Conservation (phyloP, 2,113 vertebrate species). For the Saguinus midas region DNA sequence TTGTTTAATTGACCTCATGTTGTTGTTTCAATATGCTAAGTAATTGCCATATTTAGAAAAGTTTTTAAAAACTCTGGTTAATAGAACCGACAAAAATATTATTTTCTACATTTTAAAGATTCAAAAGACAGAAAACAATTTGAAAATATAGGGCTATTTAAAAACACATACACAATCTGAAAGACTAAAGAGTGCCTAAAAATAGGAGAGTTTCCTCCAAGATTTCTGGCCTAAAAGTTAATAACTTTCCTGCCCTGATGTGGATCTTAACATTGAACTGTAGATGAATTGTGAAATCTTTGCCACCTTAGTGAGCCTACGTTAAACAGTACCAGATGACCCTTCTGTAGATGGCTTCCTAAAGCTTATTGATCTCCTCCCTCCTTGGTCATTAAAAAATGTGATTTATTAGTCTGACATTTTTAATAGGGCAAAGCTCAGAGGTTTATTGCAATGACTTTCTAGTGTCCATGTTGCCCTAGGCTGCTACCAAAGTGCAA, state of each 20-base stretch:
- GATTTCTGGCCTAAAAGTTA: conserved; percentile 43
- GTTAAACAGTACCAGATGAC: conserved; percentile 74
- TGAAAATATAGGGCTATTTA: neutral
- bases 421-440: conserved; percentile 77
- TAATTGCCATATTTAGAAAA: conserved; percentile 24
- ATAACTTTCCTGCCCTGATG: neutral
- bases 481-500: conserved; percentile 55
- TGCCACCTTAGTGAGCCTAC: conserved; percentile 52
- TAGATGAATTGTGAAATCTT: conserved; percentile 62
- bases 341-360: conserved; percentile 66
- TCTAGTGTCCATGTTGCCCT: conserved; percentile 73
- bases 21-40: conserved; percentile 51
- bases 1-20: conserved; percentile 63
- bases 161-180: conserved; percentile 19
- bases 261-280: conserved; percentile 24
- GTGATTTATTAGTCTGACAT: conserved; percentile 78
- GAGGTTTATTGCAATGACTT: conserved; percentile 61
- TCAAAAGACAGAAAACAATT: neutral
- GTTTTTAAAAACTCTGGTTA: conserved; percentile 15
- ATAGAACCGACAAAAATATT: neutral
- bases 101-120: neutral
- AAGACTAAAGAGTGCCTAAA: conserved; percentile 41
- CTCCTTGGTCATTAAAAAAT: conserved; percentile 63
- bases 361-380: conserved; percentile 64
- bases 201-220: conserved; percentile 1